These are phyloP conservation scores for Gryllus bimaculatus DNA, from an alignment of 1,140 invertebrate genomes.

Conservation along the genomic window DNA sequence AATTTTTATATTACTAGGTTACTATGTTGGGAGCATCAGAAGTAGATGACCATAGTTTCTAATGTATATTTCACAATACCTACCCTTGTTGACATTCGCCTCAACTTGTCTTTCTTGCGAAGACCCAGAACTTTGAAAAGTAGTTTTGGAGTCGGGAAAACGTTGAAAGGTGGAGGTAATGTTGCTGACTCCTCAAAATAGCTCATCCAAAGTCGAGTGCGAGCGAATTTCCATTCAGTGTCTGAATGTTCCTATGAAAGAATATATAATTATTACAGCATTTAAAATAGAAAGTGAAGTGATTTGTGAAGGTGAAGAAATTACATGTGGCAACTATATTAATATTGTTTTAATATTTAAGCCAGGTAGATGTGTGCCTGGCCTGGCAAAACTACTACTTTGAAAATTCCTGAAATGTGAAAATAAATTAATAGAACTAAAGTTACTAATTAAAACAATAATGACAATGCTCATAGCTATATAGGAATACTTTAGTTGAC, in stretches of 20 bases:
- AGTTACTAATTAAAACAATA: too few relatives aligned
- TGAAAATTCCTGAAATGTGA: too few relatives aligned
- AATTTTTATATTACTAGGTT: background rate
- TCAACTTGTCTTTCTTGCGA: slow-evolving; percentile 58
- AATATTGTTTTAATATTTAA: background rate
- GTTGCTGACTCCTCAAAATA: slow-evolving; percentile 83
- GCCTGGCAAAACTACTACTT: too few relatives aligned
- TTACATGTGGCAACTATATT: background rate
- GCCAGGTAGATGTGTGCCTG: too few relatives aligned
- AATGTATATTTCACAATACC: background rate
- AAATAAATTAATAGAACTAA: too few relatives aligned
- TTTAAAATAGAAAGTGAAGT: background rate
- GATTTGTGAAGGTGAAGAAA: background rate
- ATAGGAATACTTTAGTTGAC: too few relatives aligned
- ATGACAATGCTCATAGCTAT: too few relatives aligned
- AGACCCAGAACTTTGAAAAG: slow-evolving; percentile 51
- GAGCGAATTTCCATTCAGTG: slow-evolving; percentile 85
- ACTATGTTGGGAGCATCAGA: background rate
- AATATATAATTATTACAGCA: background rate
- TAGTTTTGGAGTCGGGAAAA: slow-evolving; percentile 61
- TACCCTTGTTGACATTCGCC: slow-evolving; percentile 53
- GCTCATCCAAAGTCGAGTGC: slow-evolving; percentile 80
- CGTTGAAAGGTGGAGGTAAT: slow-evolving; percentile 76
- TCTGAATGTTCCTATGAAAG: slow-evolving; percentile 66
- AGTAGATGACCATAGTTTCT: background rate